Base-by-base conservation (phyloP, 2,888 invertebrate genomes). In the Choreutis nemorana region DNA sequence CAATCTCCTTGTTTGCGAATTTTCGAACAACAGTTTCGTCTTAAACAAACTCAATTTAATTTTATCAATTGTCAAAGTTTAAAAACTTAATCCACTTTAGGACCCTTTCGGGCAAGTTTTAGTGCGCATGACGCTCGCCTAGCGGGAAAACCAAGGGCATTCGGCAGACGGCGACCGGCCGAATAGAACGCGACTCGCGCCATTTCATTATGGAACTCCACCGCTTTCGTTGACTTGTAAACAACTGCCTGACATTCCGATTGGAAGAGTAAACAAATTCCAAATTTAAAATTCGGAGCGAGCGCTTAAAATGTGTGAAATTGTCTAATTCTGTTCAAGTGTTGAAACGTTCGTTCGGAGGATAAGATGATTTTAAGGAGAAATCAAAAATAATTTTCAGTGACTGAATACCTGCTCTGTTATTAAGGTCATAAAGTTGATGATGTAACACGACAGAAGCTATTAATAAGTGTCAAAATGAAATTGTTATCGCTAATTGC, bases 51-150 rank as follows among this genome's bases (percentile, higher is more conserved):
- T 65, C 61, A 56, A 63, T 70, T 63, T 63, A 63, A 63, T 73
- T 71, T 68, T 64, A 77, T 67, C 68, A 72, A 73, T 75, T 71
- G 70, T 71, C 64, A 63, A 75, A 75, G 68, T 77, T 75, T 72
- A 68, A 73, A 75, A 77, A 73, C 71, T 75, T 71, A 77, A 75
- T 75, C 71, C 71, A 71, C 68, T 72, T 70, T 67, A 62, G 70
- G 59, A 61, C 70, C 67, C 67, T 72, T 71, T 60, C 56, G 63
- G 58, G 55, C 51, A 51, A 53, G 56, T 53, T 48, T 49, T 48
- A 70, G 46, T 73, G 75, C 73, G 73, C 75, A 73, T 75, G 75
- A 58, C 71, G 42, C 54, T 52, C 52, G 55, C 64, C 67, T 62
- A 67, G 66, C 66, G 70, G 67, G 67, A 68, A 60, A 63, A 57